Conservation (phyloP, 2,797 vertebrate genomes). For the Schizopygopsis pylzovi region DNA sequence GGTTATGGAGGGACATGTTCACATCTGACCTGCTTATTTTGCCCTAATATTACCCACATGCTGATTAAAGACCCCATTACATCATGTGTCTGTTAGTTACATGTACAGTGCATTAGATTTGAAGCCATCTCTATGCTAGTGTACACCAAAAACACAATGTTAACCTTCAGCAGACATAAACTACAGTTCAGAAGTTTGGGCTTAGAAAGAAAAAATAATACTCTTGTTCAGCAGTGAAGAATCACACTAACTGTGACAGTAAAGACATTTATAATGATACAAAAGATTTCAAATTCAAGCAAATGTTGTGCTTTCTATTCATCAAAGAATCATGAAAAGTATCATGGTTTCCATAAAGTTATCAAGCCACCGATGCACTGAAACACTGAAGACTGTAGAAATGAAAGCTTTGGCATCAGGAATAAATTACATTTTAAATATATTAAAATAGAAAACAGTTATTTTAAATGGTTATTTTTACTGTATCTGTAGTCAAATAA, state of each 20-base stretch:
- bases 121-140: not conserved
- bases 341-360: not conserved
- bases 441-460: not conserved
- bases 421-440: not conserved
- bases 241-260: not conserved
- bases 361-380: not conserved
- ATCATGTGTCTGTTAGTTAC: not conserved
- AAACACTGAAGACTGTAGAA: not conserved
- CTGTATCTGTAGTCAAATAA: not conserved
- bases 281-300: not conserved
- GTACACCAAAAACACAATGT: not conserved
- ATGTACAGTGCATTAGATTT: not conserved
- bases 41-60: not conserved
- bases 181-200: not conserved
- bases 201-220: not conserved
- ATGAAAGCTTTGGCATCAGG: not conserved
- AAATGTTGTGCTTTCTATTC: not conserved
- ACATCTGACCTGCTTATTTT: constrained; percentile 2
- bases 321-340: not conserved
- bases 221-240: no score
- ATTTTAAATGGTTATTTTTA: not conserved
- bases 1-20: constrained; percentile 30
- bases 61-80: not conserved
- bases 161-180: not conserved
- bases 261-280: not conserved